A percentile compares a stretch with the other conserved stretches of the same genome.
phyloP scores from a whole-genome alignment of 2,888 invertebrate genomes.

The Ferrisia virgata region DNA sequence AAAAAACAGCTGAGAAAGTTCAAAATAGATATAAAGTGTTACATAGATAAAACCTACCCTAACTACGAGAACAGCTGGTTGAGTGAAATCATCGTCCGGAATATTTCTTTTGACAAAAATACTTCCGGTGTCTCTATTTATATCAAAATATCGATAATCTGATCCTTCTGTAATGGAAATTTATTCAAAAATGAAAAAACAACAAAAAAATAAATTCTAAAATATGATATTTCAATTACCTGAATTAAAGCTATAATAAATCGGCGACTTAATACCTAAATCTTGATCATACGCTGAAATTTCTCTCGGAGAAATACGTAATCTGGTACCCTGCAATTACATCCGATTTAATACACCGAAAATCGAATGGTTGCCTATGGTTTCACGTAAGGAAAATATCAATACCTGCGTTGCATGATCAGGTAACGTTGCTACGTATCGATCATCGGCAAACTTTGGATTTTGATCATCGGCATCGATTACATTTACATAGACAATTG shows the following conservation, averaged over 20 bases:
- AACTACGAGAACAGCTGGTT: constrained; percentile 75
- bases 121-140: constrained; percentile 65
- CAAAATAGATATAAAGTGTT: not conserved
- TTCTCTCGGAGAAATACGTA: constrained; percentile 69
- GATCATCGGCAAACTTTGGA: constrained; percentile 73
- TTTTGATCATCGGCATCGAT: constrained; percentile 91
- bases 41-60: constrained; percentile 62
- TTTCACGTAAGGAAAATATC: not conserved
- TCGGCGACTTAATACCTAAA: constrained; percentile 69
- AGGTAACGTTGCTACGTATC: constrained; percentile 69
- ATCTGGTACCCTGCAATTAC: constrained; percentile 59
- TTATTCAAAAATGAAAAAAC: not conserved
- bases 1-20: too few species aligned
- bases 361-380: not conserved
- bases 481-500: constrained; percentile 71
- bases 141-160: constrained; percentile 63
- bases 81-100: constrained; percentile 61
- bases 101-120: constrained; percentile 61
- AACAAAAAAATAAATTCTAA: not conserved
- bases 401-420: constrained; percentile 56
- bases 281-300: constrained; percentile 80
- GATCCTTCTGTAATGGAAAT: constrained; percentile 56
- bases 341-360: not conserved
- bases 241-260: constrained; percentile 65
- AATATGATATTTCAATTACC: constrained; percentile 51